These are phyloP conservation scores for Chaetops frenatus DNA, from an alignment of 2,113 vertebrate genomes.

Conservation along the genomic window DNA sequence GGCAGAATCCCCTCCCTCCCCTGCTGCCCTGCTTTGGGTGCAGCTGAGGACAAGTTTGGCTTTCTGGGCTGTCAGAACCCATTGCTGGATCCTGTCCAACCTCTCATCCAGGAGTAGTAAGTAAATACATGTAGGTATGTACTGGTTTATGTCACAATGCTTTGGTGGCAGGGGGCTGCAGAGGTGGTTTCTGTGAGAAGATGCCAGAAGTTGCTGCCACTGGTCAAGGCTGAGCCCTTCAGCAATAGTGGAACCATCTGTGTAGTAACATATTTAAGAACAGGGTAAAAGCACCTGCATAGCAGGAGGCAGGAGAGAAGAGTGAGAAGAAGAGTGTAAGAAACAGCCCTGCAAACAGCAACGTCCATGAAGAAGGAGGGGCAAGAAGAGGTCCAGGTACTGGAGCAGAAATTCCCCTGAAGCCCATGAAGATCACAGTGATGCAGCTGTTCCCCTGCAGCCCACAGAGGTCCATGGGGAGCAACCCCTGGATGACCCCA, in stretches of 20 bases:
- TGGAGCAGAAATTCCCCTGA: not conserved
- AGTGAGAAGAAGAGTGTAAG: not conserved
- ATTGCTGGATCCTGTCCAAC: not conserved
- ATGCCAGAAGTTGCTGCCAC: not conserved
- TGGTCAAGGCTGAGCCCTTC: not conserved
- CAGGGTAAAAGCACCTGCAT: not conserved
- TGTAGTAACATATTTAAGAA: not conserved
- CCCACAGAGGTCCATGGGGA: accelerated
- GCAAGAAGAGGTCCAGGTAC: accelerated
- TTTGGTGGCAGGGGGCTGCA: accelerated
- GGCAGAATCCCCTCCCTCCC: not conserved
- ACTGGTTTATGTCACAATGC: not conserved
- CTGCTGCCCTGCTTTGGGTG: not conserved
- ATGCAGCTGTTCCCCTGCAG: not conserved
- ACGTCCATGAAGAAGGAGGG: not conserved
- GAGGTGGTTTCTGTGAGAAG: not conserved
- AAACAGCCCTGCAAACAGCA: not conserved
- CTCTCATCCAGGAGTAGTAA: too few relatives aligned
- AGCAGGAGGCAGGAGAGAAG: not conserved
- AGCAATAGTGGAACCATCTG: accelerated
- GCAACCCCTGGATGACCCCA: not conserved
- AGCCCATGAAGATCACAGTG: not conserved
- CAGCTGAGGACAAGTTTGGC: not conserved
- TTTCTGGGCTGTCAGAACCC: not conserved
- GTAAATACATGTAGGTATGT: not conserved